Percentiles rank a stretch among this genome's conserved stretches.
Evolutionary conservation across 2,113 vertebrate species (phyloP).

Genomic region (Gulo gulo): DNA sequence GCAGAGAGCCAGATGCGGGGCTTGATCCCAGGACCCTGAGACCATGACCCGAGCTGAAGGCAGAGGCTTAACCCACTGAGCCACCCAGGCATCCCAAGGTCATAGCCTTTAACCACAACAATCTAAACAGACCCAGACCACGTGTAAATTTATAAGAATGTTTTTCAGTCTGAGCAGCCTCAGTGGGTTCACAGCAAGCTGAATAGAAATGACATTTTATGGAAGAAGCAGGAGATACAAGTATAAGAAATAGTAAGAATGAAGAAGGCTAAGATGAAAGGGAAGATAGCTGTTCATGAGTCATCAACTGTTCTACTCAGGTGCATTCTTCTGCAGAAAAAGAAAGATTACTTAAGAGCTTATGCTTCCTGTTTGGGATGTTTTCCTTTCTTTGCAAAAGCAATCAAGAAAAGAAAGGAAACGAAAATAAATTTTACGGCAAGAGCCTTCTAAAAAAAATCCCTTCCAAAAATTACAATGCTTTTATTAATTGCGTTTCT

Average conservation of each 20-base stretch:
- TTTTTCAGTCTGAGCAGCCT: background rate
- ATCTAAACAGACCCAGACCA: background rate
- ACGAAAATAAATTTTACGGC: background rate
- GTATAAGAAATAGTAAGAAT: background rate
- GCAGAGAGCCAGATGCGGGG: too few relatives aligned
- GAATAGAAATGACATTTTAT: background rate
- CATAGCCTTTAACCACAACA: background rate
- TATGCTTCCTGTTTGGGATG: background rate
- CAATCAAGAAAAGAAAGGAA: background rate
- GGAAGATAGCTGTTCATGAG: background rate
- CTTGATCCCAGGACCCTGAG: too few relatives aligned
- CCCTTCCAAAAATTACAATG: background rate
- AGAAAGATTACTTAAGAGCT: background rate
- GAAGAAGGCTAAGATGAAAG: background rate
- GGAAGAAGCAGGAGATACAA: background rate
- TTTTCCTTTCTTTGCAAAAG: conserved; percentile 1
- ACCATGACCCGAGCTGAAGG: too few relatives aligned
- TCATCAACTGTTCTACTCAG: background rate
- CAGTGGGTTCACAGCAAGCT: background rate
- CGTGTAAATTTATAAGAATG: background rate
- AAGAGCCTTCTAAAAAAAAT: background rate
- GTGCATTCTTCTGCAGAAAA: background rate
- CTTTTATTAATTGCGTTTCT: background rate
- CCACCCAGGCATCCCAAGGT: background rate
- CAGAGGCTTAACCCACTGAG: too few relatives aligned